Base-by-base conservation (phyloP, 2,888 invertebrate species). In the Leucania comma region DNA sequence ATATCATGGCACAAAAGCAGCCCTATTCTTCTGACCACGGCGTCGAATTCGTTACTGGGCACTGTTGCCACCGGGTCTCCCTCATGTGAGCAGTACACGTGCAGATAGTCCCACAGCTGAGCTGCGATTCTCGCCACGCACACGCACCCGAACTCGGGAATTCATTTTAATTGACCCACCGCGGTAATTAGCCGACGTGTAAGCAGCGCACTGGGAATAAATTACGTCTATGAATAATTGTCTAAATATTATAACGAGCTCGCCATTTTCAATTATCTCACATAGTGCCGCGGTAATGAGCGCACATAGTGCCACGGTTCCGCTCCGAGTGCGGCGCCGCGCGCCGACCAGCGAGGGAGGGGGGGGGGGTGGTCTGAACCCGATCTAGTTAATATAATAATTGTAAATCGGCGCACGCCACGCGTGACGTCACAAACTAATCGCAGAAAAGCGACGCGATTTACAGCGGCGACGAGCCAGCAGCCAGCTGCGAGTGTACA, bases 241-340 rank as follows among this genome's bases (percentile, higher is more conserved):
- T 87, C 86, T 85, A 86, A 90, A 90, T 89, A 90, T 91, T 90
- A 85, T 89, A 91, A 92, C 90, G 89, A 91, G 88, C 81, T 87
- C 84, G 88, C 88, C 83, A 88, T 89, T 91, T 90, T 88, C 90
- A 89, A 90, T 88, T 89, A 90, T 85, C 84, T 72, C 82, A 71
- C 81, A 85, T 42, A 42, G 42, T 42, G 42, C 42, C 78, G 86
- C 86, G 83, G 81, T 89, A 90, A 90, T 88, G 90, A 90, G 90
- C 88, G 84, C 83, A 68, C 78, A 74, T 60, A 68, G 76, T 81
- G 64, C 74, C 65, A 67, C 64, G 68, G 82, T 84, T 83, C 86
- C 84, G 84, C 86, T 84, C 80, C 81, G 78, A 69, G 75, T 75
- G 58, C 66, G 63, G 5, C 63, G 70, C 56, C 32, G 69, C 29